Evolutionary conservation across 1,140 invertebrate species (phyloP), one percentile per base, ranked within the genome.

Genomic region (Stenopsyche tienmushanensis): DNA sequence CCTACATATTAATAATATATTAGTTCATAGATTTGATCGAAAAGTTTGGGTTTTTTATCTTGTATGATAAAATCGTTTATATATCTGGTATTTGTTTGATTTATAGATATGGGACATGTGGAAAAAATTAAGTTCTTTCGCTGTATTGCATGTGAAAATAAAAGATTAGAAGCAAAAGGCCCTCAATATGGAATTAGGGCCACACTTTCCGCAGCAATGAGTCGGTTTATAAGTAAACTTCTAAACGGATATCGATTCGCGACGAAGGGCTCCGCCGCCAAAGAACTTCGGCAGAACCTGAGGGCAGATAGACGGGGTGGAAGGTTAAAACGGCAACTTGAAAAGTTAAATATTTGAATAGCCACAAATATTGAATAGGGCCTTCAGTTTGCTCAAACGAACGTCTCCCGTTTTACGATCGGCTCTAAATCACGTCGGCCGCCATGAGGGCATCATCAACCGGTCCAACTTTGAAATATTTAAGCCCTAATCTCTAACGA

Each of bases 331-430:
- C 50, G 52, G 49, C 62, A 64, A 64, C 62, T 64, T 24, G 62
- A 54, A 52, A 64, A 53, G 50, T 64, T 64, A 64, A 64, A 64
- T 64, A 64, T 64, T 64, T 64, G 62, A 64, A 53, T 64, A 64
- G 62, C 24, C 29, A 21, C 52, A 45, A 64, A 64, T 64, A 64
- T 64, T 64, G 62, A 64, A 64, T 54, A 53, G 54, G 49, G 62
- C 24, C 57, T 62, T 52, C 59, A 44, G 39, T 41, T 52, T 23
- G 49, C 49, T 20, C 24, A 23, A 41, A 18, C 15, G 34, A 53
- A 55, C 50, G 39, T 64, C 50, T 53, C 26, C 57, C 29, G 57
- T 60, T 60, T 60, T 60, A 60, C 57, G 57, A 60, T 60, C 41
- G 57, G 57, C 57, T 42, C 17, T 60, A 60, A 60, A 60, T 60